Conservation (phyloP, 2,888 invertebrate species). For the Netelia melanura region DNA sequence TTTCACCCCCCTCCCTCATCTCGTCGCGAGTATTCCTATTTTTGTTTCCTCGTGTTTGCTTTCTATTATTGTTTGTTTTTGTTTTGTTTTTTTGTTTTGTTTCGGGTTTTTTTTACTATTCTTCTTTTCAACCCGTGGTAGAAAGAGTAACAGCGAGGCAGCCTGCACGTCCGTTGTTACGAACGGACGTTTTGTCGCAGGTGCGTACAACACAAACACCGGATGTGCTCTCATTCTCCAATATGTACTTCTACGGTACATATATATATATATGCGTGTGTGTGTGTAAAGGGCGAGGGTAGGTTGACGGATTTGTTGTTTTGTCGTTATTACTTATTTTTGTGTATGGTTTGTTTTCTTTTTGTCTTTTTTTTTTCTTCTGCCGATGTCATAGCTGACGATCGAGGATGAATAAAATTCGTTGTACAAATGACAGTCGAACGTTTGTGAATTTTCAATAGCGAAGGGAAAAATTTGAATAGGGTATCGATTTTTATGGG, state of each 20-base stretch:
- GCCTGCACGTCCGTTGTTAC: conserved; percentile 35
- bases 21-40: not conserved
- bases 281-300: not conserved
- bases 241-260: not conserved
- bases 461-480: too few relatives aligned
- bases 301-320: conserved; percentile 33
- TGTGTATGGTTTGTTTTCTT: conserved; percentile 8
- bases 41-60: conserved; percentile 44
- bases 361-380: conserved; percentile 15
- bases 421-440: not conserved
- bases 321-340: conserved; percentile 33
- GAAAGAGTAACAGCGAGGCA: conserved; percentile 4
- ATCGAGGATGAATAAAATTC: conserved; percentile 9
- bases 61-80: conserved; percentile 29
- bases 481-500: too few relatives aligned
- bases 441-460: too few relatives aligned
- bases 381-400: not conserved
- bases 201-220: conserved; percentile 39
- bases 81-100: conserved; percentile 12
- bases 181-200: conserved; percentile 49
- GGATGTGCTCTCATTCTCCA: conserved; percentile 40
- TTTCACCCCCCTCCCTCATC: conserved; percentile 1
- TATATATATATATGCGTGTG: not conserved
- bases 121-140: conserved; percentile 12
- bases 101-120: conserved; percentile 9